Percentiles rank a stretch among this genome's conserved stretches.
phyloP scores from a whole-genome alignment of 2,888 invertebrate species.

The Scaptomyza tumidula region DNA sequence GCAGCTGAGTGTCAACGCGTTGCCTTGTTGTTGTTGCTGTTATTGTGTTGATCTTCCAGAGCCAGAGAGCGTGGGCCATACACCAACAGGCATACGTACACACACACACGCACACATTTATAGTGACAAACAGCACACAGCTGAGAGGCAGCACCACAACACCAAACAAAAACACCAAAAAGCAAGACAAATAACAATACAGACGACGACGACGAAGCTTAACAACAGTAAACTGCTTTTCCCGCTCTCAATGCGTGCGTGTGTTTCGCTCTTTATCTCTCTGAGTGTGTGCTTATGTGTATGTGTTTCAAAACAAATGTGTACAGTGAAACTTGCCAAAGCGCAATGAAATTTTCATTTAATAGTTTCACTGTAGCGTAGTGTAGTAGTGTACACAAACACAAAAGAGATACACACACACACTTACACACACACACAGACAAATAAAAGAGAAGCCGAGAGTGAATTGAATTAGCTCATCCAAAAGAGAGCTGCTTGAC shows the following conservation, averaged over 20 bases:
- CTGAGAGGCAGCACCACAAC: conserved; percentile 50
- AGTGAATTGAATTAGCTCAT: conserved; percentile 50
- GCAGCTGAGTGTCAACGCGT: conserved; percentile 66
- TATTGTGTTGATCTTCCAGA: conserved; percentile 71
- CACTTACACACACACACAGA: conserved; percentile 9
- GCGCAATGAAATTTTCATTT: conserved; percentile 16
- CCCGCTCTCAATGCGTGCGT: neutral
- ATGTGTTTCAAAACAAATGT: conserved; percentile 13
- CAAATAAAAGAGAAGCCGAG: conserved; percentile 17
- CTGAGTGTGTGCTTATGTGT: neutral
- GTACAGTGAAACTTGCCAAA: conserved; percentile 46
- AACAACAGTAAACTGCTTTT: conserved; percentile 22
- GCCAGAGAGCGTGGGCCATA: conserved; percentile 54
- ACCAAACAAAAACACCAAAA: conserved; percentile 34
- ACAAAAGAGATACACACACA: conserved; percentile 7
- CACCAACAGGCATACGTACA: conserved; percentile 17
- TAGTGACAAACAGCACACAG: conserved; percentile 35
- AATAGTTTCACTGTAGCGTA: conserved; percentile 33
- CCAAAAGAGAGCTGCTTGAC: conserved; percentile 51
- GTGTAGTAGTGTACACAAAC: conserved; percentile 22
- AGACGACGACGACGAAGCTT: neutral
- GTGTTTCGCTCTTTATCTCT: neutral
- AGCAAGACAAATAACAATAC: conserved; percentile 35
- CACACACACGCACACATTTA: conserved; percentile 4
- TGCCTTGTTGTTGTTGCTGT: conserved; percentile 29